Percentiles rank a stretch among this genome's conserved stretches.
phyloP scores from a whole-genome alignment of 2,797 vertebrate genomes.

The Moxostoma hubbsi region DNA sequence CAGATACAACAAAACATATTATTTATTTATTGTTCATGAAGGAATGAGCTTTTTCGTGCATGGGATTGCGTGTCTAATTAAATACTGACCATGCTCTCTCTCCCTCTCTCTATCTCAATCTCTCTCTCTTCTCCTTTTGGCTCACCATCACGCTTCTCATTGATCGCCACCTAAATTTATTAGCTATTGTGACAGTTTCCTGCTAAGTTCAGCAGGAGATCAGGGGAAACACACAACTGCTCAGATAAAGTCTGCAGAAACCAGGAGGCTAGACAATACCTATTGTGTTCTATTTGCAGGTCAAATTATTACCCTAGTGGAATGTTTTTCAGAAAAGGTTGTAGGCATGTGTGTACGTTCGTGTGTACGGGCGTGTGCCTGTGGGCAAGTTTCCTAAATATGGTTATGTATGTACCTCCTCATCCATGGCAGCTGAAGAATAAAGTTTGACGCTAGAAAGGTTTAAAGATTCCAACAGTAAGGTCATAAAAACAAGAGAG shows the following conservation, averaged over 20 bases:
- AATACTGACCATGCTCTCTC: conserved; percentile 63
- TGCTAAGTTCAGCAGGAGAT: conserved; percentile 68
- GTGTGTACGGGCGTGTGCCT: conserved; percentile 18
- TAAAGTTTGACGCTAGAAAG: conserved; percentile 44
- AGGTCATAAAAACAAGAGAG: conserved; percentile 58
- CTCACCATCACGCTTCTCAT: conserved; percentile 55
- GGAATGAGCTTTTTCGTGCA: not conserved
- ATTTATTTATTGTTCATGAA: not conserved
- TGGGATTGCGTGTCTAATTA: conserved; percentile 51
- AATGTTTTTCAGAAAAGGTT: conserved; percentile 68
- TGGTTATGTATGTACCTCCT: conserved; percentile 50
- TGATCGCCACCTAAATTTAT: conserved; percentile 78
- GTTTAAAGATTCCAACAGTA: conserved; percentile 65
- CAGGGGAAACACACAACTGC: conserved; percentile 75
- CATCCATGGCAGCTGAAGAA: conserved; percentile 46
- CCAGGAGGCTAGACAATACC: conserved; percentile 72
- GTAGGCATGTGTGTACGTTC: conserved; percentile 55
- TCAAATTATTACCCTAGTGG: conserved; percentile 68
- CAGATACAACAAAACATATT: not conserved
- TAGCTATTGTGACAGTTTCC: conserved; percentile 83
- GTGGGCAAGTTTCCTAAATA: not conserved
- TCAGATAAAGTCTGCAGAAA: conserved; percentile 75
- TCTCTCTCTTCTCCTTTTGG: not conserved
- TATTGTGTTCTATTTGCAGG: conserved; percentile 81
- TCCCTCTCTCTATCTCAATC: not conserved